These are phyloP conservation scores for Exaiptasia diaphana DNA, from an alignment of 64 coral and sea anemone species.

Conservation along the genomic window DNA sequence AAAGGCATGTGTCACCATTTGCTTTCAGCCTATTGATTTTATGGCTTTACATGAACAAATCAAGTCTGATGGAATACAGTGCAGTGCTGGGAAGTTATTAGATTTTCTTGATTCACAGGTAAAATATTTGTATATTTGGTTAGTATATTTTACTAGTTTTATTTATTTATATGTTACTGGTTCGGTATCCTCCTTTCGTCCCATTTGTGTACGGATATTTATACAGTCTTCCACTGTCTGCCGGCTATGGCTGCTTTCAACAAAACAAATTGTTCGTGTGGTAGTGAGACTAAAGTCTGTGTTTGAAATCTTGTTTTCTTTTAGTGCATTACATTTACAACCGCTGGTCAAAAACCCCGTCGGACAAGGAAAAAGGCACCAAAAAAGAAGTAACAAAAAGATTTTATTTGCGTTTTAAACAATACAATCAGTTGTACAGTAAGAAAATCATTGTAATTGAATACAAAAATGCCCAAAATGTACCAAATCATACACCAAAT, in stretches of 20 bases:
- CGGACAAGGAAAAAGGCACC: neutral
- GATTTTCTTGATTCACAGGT: slow-evolving; percentile 67
- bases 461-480: no score
- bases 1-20: neutral
- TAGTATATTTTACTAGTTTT: neutral
- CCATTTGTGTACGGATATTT: no score
- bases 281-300: no score
- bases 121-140: neutral
- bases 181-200: no score
- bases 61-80: slow-evolving; percentile 30
- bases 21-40: slow-evolving; percentile 27
- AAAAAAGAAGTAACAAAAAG: slow-evolving; percentile 15
- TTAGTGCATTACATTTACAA: slow-evolving; percentile 60
- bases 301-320: neutral
- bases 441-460: no score
- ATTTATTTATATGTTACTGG: neutral
- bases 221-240: no score
- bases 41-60: slow-evolving; percentile 36
- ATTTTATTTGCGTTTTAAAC: neutral
- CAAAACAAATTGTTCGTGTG: no score
- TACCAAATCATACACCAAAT: no score
- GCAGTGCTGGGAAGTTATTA: slow-evolving; percentile 12
- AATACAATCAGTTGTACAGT: no score
- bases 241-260: no score
- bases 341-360: slow-evolving; percentile 38